Evolutionary conservation across 2,113 vertebrate species (phyloP), one percentile per base, ranked within the genome.

Genomic region (Chascanopsetta lugubris): DNA sequence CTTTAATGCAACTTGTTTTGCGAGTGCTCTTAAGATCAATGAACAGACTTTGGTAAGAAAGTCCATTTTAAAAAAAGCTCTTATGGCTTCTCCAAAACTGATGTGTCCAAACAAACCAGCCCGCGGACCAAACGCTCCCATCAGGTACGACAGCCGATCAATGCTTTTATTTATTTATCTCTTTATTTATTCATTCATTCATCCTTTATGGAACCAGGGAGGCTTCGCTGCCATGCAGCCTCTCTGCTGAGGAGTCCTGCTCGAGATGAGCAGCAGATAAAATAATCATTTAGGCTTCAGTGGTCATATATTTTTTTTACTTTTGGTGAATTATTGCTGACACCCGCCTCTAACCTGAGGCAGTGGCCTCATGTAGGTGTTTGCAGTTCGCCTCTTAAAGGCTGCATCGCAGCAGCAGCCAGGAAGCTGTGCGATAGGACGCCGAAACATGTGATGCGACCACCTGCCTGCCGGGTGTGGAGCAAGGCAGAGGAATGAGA

Each of bases 271-370:
- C 34, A 38, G 13, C 34, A 38, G 15, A 15, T 38, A 5, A 38
- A 38, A 38, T 38, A 38, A 38, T 38, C 29, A 61, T 60, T 62
- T 49, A 66, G 54, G 42, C 50, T 54, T 54, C 34, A 47, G 26
- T 46, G 29, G 34, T 17, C 34, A 13, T 36, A 36, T 5, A 36
- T 36, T 69, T 51, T 32, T n/a, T n/a, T n/a, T n/a, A n/a, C 69
- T 72, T 45, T 45, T 2, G 17, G 48, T 50, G 48, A 62, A 62
- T 38, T 48, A 66, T 71, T 27, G 27, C 49, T 18, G 30, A 53
- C 51, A 74, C 18, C 49, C 24, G 26, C 43, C 58, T 63, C 57
- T 48, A 25, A 54, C 34, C 65, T 62, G 49, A n/a, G n/a, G 57
- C 69, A 58, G 42, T 29, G 55, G 40, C 68, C 26, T 10, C 18